Evolutionary conservation across 92 coral and sea anemone genomes (phyloP).

Genomic region (Ricordea florida): DNA sequence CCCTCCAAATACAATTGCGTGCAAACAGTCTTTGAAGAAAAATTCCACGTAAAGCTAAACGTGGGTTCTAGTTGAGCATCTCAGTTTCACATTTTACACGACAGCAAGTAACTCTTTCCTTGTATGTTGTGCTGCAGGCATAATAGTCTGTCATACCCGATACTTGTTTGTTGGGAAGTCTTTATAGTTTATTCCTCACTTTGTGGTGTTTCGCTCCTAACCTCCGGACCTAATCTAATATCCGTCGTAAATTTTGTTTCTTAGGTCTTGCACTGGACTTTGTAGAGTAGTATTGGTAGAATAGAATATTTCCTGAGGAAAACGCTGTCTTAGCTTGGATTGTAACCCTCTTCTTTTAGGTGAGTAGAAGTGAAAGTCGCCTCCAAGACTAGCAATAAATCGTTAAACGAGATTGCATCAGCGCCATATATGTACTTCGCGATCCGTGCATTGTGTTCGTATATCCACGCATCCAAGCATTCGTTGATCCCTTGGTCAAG

Average conservation of each 20-base stretch:
- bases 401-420: neutral
- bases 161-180: too few species aligned
- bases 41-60: slow-evolving; percentile 31
- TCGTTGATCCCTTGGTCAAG: slow-evolving; percentile 7
- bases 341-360: slow-evolving; percentile 5
- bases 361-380: slow-evolving; percentile 2
- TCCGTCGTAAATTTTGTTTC: neutral
- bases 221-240: neutral
- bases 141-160: too few species aligned
- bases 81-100: too few species aligned
- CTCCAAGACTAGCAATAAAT: neutral
- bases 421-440: slow-evolving; percentile 1
- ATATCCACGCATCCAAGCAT: neutral
- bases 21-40: slow-evolving; percentile 13
- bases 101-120: too few species aligned
- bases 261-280: slow-evolving; percentile 4
- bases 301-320: neutral
- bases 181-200: too few species aligned
- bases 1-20: slow-evolving; percentile 24
- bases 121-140: too few species aligned
- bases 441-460: slow-evolving; percentile 28
- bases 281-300: slow-evolving; percentile 1
- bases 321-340: slow-evolving; percentile 4
- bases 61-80: slow-evolving; percentile 22
- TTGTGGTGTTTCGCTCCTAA: neutral